A percentile compares a stretch with the other conserved stretches of the same genome.
phyloP scores from a whole-genome alignment of 1,140 invertebrate species.

The Palaemon carinicauda region DNA sequence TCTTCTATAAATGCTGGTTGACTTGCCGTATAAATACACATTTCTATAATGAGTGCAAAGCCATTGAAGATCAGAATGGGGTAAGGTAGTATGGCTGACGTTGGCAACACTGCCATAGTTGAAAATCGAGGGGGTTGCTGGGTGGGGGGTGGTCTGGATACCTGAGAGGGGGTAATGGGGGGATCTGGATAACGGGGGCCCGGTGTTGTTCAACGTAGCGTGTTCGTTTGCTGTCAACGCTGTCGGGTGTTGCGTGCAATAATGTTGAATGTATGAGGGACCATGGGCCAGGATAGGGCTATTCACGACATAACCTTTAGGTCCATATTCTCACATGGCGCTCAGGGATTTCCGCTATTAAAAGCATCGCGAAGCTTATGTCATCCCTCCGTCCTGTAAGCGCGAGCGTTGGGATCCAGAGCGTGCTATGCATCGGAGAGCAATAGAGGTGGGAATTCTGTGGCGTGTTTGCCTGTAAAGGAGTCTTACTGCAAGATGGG shows the following conservation, averaged over 20 bases:
- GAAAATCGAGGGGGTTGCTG: too few relatives aligned
- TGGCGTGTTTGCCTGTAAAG: not conserved
- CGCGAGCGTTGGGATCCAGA: not conserved
- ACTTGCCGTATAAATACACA: too few relatives aligned
- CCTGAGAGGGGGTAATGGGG: too few relatives aligned
- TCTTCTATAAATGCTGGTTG: too few relatives aligned
- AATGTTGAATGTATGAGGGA: slow-evolving; percentile 42
- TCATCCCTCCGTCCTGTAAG: not conserved
- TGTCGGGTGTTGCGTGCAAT: slow-evolving; percentile 46
- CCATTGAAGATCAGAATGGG: too few relatives aligned
- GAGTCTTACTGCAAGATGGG: not conserved
- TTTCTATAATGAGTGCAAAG: too few relatives aligned
- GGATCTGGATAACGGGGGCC: too few relatives aligned
- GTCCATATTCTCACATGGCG: not conserved
- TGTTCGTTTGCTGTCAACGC: slow-evolving; percentile 35
- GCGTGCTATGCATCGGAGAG: not conserved
- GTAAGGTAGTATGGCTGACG: not conserved
- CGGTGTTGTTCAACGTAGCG: slow-evolving; percentile 26
- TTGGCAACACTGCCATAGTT: slow-evolving; percentile 9
- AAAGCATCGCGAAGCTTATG: not conserved
- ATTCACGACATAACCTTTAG: not conserved
- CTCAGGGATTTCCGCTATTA: not conserved
- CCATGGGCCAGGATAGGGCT: slow-evolving; percentile 4
- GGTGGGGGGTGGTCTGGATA: too few relatives aligned
- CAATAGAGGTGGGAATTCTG: not conserved